These are phyloP conservation scores for Eilema griseolum DNA, from an alignment of 2,888 invertebrate genomes.

Conservation along the genomic window DNA sequence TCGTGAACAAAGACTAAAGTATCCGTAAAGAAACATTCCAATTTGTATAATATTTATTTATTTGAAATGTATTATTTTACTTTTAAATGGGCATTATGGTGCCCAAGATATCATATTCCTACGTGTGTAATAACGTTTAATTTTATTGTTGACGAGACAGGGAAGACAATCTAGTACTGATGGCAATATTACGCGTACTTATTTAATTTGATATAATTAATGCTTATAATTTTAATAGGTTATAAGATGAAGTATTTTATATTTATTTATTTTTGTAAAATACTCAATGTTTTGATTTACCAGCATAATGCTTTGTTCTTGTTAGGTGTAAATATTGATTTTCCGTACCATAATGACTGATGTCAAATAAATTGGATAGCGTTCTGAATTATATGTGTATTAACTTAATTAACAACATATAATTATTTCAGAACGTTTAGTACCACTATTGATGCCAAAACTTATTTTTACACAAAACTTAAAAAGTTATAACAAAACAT, in stretches of 20 bases:
- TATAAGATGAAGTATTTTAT: constrained; percentile 53
- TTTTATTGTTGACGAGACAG: constrained; percentile 38
- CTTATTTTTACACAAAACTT: not conserved
- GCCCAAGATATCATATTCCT: constrained; percentile 24
- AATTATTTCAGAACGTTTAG: not conserved
- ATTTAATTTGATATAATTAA: constrained; percentile 50
- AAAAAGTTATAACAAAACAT: not conserved
- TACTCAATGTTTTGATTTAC: constrained; percentile 44
- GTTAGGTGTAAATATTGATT: constrained; percentile 13
- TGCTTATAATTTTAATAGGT: constrained; percentile 57
- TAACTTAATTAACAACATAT: not conserved
- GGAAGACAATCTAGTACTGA: constrained; percentile 47
- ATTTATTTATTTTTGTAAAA: constrained; percentile 51
- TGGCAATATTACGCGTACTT: constrained; percentile 66
- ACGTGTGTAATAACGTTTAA: constrained; percentile 13
- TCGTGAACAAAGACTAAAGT: constrained; percentile 24
- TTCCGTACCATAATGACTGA: constrained; percentile 22
- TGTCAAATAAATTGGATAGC: not conserved
- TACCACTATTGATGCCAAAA: not conserved
- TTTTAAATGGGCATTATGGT: constrained; percentile 16
- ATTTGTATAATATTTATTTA: constrained; percentile 48
- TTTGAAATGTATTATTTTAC: constrained; percentile 38
- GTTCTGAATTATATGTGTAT: not conserved
- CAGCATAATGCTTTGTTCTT: constrained; percentile 22
- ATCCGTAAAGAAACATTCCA: constrained; percentile 58